Evolutionary conservation across 1,140 invertebrate genomes (phyloP).

Genomic region (Phthorimaea operculella): DNA sequence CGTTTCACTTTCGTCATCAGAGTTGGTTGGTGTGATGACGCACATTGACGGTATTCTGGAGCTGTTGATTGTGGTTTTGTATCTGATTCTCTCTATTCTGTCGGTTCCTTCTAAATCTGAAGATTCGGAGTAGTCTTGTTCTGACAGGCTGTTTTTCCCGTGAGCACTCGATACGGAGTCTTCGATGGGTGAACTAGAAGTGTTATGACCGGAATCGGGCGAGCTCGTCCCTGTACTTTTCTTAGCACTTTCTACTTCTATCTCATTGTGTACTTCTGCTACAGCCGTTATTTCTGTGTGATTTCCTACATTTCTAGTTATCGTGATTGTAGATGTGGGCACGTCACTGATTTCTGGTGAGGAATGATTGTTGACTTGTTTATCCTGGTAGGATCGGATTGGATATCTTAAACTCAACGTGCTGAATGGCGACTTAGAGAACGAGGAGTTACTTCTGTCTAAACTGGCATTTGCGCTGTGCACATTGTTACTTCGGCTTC

Average conservation of each 20-base stretch:
- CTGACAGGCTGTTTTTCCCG: constrained; percentile 75
- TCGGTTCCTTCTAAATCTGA: constrained; percentile 87
- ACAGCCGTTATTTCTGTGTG: constrained; percentile 63
- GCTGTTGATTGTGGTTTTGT: constrained; percentile 87
- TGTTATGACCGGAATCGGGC: constrained; percentile 83
- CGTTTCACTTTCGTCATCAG: constrained; percentile 81
- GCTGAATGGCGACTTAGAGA: constrained; percentile 62
- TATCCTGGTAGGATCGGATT: constrained; percentile 69
- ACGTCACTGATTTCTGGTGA: constrained; percentile 38
- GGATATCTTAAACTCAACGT: constrained; percentile 60
- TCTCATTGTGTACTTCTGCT: constrained; percentile 72
- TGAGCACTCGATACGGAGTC: constrained; percentile 75
- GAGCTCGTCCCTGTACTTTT: constrained; percentile 73
- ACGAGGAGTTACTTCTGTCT: constrained; percentile 65
- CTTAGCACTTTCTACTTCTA: constrained; percentile 61
- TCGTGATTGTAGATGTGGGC: constrained; percentile 39
- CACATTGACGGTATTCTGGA: constrained; percentile 93
- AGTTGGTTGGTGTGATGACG: constrained; percentile 88
- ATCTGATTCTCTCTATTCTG: constrained; percentile 83
- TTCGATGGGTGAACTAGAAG: constrained; percentile 82
- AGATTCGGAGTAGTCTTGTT: constrained; percentile 82
- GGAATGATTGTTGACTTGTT: constrained; percentile 57
- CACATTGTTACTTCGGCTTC: constrained; percentile 52
- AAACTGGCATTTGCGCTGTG: constrained; percentile 68
- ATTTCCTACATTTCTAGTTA: constrained; percentile 56